Conservation (phyloP, 2,888 invertebrate genomes). For the Punctoribates punctum region DNA sequence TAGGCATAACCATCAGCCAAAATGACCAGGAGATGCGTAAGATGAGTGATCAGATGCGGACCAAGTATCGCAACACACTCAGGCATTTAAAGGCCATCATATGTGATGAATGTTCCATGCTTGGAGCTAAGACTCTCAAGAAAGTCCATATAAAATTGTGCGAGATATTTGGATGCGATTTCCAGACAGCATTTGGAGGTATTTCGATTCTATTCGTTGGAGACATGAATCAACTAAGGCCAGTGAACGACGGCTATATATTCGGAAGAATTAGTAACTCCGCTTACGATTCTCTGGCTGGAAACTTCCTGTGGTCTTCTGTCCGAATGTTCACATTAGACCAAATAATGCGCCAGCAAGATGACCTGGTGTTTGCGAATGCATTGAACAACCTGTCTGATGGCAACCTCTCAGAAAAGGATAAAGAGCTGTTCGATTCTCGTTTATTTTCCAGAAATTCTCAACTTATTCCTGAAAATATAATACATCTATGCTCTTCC, state of each 20-base stretch:
- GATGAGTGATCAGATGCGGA: background rate
- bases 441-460: background rate
- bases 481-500: too few relatives aligned
- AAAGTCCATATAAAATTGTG: too few relatives aligned
- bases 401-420: slow-evolving; percentile 36
- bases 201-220: slow-evolving; percentile 51
- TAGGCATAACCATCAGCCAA: slow-evolving; percentile 44
- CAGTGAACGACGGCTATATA: slow-evolving; percentile 30
- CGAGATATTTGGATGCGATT: too few relatives aligned
- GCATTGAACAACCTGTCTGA: slow-evolving; percentile 45
- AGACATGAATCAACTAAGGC: slow-evolving; percentile 47
- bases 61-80: slow-evolving; percentile 44
- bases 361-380: slow-evolving; percentile 43
- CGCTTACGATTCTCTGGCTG: background rate
- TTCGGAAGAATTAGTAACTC: background rate
- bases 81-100: slow-evolving; percentile 47
- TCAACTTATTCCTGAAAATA: background rate
- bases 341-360: slow-evolving; percentile 47
- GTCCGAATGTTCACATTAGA: slow-evolving; percentile 42
- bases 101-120: slow-evolving; percentile 46
- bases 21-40: background rate
- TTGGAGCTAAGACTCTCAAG: too few relatives aligned
- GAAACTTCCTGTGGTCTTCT: background rate
- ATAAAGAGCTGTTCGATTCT: background rate
- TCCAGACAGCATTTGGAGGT: too few relatives aligned